phyloP scores from a whole-genome alignment of 2,797 vertebrate species.

The Gila robusta region DNA sequence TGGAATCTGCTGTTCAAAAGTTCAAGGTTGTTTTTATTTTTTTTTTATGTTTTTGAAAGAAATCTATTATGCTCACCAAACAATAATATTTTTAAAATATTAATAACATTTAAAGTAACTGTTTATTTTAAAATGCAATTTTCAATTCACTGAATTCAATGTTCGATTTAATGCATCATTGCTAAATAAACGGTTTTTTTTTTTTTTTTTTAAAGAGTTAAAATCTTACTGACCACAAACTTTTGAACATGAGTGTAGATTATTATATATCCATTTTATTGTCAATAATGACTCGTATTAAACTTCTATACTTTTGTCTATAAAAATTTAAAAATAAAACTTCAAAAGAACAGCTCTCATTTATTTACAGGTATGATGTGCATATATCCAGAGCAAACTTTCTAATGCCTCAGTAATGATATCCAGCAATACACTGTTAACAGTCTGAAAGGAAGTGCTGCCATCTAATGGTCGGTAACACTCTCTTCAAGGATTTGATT shows the following conservation, averaged over 20 bases:
- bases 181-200: neutral
- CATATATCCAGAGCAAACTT: neutral
- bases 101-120: neutral
- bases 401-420: neutral
- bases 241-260: neutral
- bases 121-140: neutral
- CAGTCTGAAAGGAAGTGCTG: constrained; percentile 41
- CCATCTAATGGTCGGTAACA: constrained; percentile 44
- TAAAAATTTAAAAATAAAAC: neutral
- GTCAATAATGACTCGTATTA: neutral
- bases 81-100: neutral
- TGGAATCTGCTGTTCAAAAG: neutral
- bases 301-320: neutral
- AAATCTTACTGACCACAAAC: neutral
- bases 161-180: neutral
- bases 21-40: neutral
- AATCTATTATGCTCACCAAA: neutral
- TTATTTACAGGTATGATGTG: neutral
- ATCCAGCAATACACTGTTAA: neutral
- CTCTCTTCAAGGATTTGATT: neutral
- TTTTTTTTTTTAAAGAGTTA: neutral
- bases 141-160: neutral
- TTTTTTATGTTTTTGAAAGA: neutral
- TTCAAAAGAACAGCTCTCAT: neutral
- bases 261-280: neutral